These are phyloP conservation scores for Pseudoips prasinana DNA, from an alignment of 2,888 invertebrate genomes.

Conservation along the genomic window DNA sequence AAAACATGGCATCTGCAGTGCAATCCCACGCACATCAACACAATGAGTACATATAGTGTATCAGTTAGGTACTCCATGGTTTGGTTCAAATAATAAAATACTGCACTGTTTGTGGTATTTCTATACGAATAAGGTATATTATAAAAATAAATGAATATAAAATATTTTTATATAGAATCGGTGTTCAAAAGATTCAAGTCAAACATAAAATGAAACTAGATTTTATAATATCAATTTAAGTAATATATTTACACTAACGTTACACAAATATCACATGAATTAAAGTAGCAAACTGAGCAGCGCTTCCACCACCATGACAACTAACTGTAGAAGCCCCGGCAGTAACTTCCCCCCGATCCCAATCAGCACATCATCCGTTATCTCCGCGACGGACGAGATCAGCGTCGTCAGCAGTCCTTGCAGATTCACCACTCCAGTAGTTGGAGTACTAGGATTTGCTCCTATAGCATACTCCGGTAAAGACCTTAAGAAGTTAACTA, in stretches of 20 bases:
- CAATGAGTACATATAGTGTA: too few relatives aligned
- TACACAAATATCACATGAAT: constrained; percentile 4
- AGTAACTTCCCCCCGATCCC: constrained; percentile 64
- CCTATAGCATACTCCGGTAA: constrained; percentile 68
- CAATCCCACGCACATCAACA: too few relatives aligned
- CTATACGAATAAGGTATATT: too few relatives aligned
- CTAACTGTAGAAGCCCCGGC: constrained; percentile 63
- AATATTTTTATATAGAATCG: too few relatives aligned
- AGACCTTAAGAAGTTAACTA: constrained; percentile 64
- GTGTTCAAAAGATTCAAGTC: too few relatives aligned
- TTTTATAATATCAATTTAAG: neutral
- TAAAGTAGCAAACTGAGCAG: constrained; percentile 50
- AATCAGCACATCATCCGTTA: constrained; percentile 59
- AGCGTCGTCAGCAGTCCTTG: constrained; percentile 59
- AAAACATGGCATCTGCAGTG: too few relatives aligned
- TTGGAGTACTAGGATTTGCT: constrained; percentile 59
- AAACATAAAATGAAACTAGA: too few relatives aligned
- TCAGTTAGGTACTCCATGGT: too few relatives aligned
- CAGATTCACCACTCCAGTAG: constrained; percentile 46
- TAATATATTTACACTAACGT: constrained; percentile 7
- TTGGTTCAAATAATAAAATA: too few relatives aligned
- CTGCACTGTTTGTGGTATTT: too few relatives aligned
- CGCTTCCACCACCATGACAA: constrained; percentile 58
- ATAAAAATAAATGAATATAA: too few relatives aligned
- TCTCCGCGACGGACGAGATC: constrained; percentile 49